Percentiles rank a stretch among this genome's conserved stretches.
Evolutionary conservation across 2,888 invertebrate genomes (phyloP).

Genomic region (Polylopha cassiicola): DNA sequence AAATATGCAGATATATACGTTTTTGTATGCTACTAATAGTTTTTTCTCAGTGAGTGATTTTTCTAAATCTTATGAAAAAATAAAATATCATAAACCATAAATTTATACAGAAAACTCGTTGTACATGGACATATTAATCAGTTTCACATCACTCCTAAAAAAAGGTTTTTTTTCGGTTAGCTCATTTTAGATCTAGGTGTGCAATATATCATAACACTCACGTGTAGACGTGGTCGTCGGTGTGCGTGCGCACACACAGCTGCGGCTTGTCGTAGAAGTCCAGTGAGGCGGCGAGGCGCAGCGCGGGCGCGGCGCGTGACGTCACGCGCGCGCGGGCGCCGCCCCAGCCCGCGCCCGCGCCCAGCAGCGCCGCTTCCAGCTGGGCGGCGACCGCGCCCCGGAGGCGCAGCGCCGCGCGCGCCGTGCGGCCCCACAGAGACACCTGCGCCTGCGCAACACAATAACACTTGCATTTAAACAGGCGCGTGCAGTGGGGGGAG

Average conservation of each 20-base stretch:
- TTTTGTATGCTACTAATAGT: too few species aligned
- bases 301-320: constrained; percentile 32
- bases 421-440: constrained; percentile 40
- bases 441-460: constrained; percentile 35
- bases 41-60: too few species aligned
- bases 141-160: too few species aligned
- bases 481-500: too few species aligned
- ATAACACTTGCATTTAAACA: too few species aligned
- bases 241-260: constrained; percentile 51
- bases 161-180: too few species aligned
- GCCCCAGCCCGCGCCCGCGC: constrained; percentile 17
- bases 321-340: constrained; percentile 20
- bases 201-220: constrained; percentile 9
- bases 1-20: too few species aligned
- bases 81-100: too few species aligned
- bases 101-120: too few species aligned
- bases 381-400: constrained; percentile 27
- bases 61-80: too few species aligned
- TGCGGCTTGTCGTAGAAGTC: constrained; percentile 55
- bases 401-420: constrained; percentile 29
- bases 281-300: constrained; percentile 43
- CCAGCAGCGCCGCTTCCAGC: constrained; percentile 21
- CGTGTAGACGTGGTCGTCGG: constrained; percentile 26
- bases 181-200: too few species aligned
- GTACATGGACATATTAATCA: too few species aligned